phyloP scores from a whole-genome alignment of 2,888 invertebrate genomes.

The Idaea biselata region DNA sequence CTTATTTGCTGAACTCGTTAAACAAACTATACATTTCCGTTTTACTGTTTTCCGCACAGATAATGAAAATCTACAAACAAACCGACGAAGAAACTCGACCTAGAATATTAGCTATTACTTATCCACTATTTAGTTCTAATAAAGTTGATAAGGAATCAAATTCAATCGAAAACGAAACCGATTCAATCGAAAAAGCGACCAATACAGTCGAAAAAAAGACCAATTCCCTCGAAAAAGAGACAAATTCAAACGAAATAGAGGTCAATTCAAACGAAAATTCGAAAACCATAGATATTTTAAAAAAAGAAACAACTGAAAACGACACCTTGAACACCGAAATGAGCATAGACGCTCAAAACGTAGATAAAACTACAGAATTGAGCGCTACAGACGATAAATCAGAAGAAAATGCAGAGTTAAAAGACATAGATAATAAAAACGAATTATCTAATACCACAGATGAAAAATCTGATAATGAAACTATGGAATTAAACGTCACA shows the following conservation, averaged over 20 bases:
- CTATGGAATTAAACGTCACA: too few relatives aligned
- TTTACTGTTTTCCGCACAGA: conserved; percentile 44
- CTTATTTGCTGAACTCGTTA: not conserved
- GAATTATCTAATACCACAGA: conserved; percentile 3
- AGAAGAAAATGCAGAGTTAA: conserved; percentile 12
- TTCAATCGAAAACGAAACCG: conserved; percentile 12
- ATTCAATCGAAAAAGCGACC: conserved; percentile 10
- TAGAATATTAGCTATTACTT: conserved; percentile 90
- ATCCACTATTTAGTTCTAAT: conserved; percentile 83
- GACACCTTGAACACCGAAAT: not conserved
- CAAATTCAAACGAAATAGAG: conserved; percentile 11
- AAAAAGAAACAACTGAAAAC: not conserved
- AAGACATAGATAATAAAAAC: conserved; percentile 7
- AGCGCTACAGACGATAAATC: conserved; percentile 14
- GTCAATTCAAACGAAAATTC: conserved; percentile 12
- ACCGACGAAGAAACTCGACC: conserved; percentile 65
- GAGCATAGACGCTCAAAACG: not conserved
- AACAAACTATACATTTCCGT: not conserved
- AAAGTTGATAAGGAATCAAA: conserved; percentile 11
- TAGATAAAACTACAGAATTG: conserved; percentile 3
- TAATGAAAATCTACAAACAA: conserved; percentile 61
- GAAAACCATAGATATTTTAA: not conserved
- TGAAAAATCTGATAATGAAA: not conserved
- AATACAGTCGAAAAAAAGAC: conserved; percentile 11
- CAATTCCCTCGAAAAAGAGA: conserved; percentile 11